Conservation (phyloP, 1,140 invertebrate genomes). For the Babylonia areolata region DNA sequence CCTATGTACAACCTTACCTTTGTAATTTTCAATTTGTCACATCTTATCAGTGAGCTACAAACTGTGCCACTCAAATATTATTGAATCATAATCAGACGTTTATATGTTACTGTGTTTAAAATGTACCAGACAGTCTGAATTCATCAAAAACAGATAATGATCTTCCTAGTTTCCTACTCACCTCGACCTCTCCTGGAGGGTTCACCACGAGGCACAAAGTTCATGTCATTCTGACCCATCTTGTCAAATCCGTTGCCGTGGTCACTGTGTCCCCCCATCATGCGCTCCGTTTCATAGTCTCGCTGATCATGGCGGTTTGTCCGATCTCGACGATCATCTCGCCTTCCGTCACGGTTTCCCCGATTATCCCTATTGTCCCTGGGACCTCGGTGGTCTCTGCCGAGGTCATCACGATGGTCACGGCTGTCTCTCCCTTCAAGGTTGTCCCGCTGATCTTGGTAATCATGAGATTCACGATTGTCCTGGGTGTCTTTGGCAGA, state of each 20-base stretch:
- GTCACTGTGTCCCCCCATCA: constrained; percentile 44
- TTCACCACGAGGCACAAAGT: constrained; percentile 86
- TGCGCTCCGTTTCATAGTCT: constrained; percentile 29
- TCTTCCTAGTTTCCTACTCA: constrained; percentile 19
- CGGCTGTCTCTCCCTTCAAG: constrained; percentile 37
- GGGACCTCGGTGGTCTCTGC: constrained; percentile 39
- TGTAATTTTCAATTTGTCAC: no score
- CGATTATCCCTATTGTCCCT: constrained; percentile 37
- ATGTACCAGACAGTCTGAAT: no score
- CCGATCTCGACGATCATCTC: constrained; percentile 30
- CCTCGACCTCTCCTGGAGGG: constrained; percentile 80
- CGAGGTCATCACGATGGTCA: constrained; percentile 33
- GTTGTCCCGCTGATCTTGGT: constrained; percentile 24
- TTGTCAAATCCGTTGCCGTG: constrained; percentile 41
- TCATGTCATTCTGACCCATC: constrained; percentile 35
- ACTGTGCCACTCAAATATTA: no score
- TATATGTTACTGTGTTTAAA: no score
- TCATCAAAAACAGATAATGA: no score
- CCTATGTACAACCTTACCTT: no score
- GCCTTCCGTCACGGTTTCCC: constrained; percentile 34
- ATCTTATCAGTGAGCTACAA: no score
- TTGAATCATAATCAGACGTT: no score
- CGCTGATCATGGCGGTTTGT: constrained; percentile 46
- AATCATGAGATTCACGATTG: background rate
- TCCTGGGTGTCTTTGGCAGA: background rate